Evolutionary conservation across 2,113 vertebrate species (phyloP), one percentile per base, ranked within the genome.

Genomic region (Corythaixoides concolor): DNA sequence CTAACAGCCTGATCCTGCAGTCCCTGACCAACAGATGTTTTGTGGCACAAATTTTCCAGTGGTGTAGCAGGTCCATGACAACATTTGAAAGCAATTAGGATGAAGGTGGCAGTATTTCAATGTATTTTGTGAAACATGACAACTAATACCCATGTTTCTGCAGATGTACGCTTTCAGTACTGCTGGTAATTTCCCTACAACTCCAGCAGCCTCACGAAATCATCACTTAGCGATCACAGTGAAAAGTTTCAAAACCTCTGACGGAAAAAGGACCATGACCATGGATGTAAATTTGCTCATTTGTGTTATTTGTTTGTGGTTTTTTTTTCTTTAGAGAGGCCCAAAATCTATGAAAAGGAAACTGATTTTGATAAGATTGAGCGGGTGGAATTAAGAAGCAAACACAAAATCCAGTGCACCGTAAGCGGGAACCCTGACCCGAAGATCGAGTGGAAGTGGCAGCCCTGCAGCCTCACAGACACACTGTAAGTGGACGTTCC

Each of bases 281-380:
- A 4, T 6, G 22, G 59, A 66, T 80, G 47, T 21, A 55, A 90
- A 85, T 81, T 41, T 72, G 32, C 37, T 92, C n/a, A 37, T 58
- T 85, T 62, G 28, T 20, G 8, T 24, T 81, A 64, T 6, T 12
- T 23, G 4, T 12, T 58, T 41, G 58, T 39, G 39, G 8, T 59
- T 20, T 53, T 72, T 64, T 68, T 72, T 55, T 15, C 83, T 93
- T 66, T 92, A 99, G 99, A 98, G 93, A 99, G 97, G 86, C 99
- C 99, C 68, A 97, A 96, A 88, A 99, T 99, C 96, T 98, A 96
- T 32, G 99, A 99, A 75, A 98, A 98, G 60, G 98, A 98, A 75
- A 97, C 95, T 85, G 89, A 97, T 91, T 95, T 97, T 62, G 83
- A 90, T 47, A 96, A 77, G 62, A 82, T 94, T 3, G 69, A 96